Base-by-base conservation (phyloP, 2,888 invertebrate species). In the Chymomyza amoena region DNA sequence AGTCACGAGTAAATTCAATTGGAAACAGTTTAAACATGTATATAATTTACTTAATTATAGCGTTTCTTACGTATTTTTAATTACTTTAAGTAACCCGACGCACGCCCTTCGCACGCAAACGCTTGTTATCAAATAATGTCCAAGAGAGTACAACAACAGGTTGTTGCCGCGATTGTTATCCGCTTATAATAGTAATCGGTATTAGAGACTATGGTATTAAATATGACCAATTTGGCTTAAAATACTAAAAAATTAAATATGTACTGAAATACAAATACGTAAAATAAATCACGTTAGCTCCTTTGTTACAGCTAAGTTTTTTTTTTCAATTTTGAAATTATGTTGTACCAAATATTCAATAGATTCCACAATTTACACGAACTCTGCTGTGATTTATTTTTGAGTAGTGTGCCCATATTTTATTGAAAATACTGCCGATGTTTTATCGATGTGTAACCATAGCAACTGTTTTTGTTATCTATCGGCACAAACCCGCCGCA, bases 11-110 rank as follows among this genome's bases (percentile, higher is more conserved):
- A 64, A 7, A 28, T 6, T 59, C 15, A 39, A 51, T 39, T 72
- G 32, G 65, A 20, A 6, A 57, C 56, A 70, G 64, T 73, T 69
- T 75, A 62, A 28, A 64, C 45, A 9, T 62, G 69, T 64, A 61
- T 66, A 25, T 64, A 62, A 45, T 45, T 45, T 45, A 45, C 39
- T 45, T 45, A 45, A 45, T 45, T 45, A 45, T 45, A 45, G 39
- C 39, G 39, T 45, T 4, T 45, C 39, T 45, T 45, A 13, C 2
- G 39, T 45, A 45, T 45, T 61, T 78, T 36, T 73, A 75, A 78
- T 78, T 78, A 75, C 78, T 75, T 78, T 70, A 68, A 67, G 70
- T 70, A 76, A 63, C 66, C 66, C 65, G 63, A 62, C 63, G 62
- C 50, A 63, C 62, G 64, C 13, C 39, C 1, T 45, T 4, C 39